Conservation (phyloP, 2,113 vertebrate genomes). For the Cephalophus harveyi region DNA sequence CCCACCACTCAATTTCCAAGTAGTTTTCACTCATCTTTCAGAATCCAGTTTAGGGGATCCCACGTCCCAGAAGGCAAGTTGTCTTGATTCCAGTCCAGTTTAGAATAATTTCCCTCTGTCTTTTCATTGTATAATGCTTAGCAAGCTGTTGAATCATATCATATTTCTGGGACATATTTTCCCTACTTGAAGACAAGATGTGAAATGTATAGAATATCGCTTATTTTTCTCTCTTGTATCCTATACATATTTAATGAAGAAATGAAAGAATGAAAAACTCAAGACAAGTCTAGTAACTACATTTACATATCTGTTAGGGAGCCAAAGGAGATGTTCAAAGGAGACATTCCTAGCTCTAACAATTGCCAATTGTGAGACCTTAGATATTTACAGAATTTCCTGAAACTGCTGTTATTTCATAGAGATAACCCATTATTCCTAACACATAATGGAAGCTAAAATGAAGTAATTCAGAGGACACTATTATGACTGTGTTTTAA, state of each 20-base stretch:
- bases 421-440: neutral
- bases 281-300: neutral
- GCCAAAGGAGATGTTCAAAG: neutral
- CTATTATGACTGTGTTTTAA: neutral
- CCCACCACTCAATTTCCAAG: neutral
- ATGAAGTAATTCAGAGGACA: neutral
- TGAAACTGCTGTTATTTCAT: slow-evolving; percentile 11
- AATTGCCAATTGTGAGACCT: neutral
- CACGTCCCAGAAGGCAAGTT: neutral
- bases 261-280: neutral
- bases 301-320: neutral
- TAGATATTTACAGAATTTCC: neutral
- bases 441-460: slow-evolving; percentile 17
- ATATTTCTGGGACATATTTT: neutral
- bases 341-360: neutral
- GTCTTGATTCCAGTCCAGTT: neutral
- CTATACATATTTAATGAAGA: neutral
- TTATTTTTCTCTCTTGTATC: neutral
- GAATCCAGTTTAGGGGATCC: neutral
- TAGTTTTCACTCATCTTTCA: neutral
- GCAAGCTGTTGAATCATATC: neutral
- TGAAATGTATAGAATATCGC: neutral
- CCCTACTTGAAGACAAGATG: neutral
- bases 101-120: neutral
- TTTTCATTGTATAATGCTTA: neutral